Evolutionary conservation across 2,888 invertebrate species (phyloP).

Genomic region (Acleris holmiana): DNA sequence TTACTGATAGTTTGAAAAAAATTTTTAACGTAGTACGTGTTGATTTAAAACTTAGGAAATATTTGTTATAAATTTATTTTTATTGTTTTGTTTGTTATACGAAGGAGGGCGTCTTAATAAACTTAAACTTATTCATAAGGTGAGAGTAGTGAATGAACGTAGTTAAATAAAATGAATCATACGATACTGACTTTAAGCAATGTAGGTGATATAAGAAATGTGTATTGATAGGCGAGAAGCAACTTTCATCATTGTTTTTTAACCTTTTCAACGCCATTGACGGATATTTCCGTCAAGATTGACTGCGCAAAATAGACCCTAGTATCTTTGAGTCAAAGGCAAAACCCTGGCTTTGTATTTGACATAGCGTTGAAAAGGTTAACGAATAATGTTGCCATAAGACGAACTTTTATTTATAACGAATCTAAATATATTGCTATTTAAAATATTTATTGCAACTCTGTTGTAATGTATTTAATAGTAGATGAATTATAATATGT

Average conservation of each 20-base stretch:
- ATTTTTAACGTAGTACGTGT: no score
- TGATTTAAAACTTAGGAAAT: no score
- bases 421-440: slow-evolving; percentile 8
- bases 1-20: no score
- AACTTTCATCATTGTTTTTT: slow-evolving; percentile 50
- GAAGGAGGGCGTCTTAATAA: slow-evolving; percentile 17
- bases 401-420: slow-evolving; percentile 20
- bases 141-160: slow-evolving; percentile 38
- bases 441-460: slow-evolving; percentile 11
- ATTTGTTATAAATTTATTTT: neutral
- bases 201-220: slow-evolving; percentile 45
- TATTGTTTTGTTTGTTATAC: slow-evolving; percentile 19
- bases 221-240: slow-evolving; percentile 62
- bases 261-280: no score
- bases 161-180: slow-evolving; percentile 54
- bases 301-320: no score
- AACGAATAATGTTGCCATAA: slow-evolving; percentile 43
- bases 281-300: no score
- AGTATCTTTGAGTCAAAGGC: no score
- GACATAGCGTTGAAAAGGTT: no score
- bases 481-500: slow-evolving; percentile 25
- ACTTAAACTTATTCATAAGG: slow-evolving; percentile 28
- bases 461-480: slow-evolving; percentile 25
- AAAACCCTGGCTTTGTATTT: no score
- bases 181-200: slow-evolving; percentile 56